A percentile compares a stretch with the other conserved stretches of the same genome.
phyloP scores from a whole-genome alignment of 2,888 invertebrate genomes.

The Cephus spinipes region DNA sequence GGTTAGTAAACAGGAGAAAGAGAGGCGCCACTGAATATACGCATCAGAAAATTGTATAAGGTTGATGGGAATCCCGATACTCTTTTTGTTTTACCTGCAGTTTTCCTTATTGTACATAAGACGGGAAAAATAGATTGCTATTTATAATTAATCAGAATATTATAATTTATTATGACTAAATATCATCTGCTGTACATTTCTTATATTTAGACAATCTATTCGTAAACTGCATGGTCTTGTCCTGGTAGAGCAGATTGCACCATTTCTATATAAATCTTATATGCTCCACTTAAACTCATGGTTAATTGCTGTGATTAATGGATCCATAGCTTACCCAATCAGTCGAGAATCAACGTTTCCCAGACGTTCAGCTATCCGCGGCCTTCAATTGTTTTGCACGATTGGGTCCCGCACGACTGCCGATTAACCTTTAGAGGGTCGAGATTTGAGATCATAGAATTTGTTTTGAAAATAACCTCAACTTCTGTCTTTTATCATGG shows the following conservation, averaged over 20 bases:
- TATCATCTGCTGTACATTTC: neutral
- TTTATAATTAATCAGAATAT: neutral
- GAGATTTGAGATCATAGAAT: no score
- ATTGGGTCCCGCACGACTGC: no score
- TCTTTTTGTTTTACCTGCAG: neutral
- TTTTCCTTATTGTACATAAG: neutral
- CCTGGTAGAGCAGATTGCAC: neutral
- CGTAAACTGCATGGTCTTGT: neutral
- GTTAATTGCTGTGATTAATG: neutral
- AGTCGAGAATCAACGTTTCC: no score
- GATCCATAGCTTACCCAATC: neutral
- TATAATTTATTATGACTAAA: neutral
- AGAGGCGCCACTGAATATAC: neutral
- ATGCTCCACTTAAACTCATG: neutral
- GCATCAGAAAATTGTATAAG: neutral
- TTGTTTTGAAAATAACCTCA: no score
- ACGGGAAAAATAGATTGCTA: neutral
- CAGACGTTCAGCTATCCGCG: no score
- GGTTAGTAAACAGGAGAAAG: neutral
- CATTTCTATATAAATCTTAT: neutral
- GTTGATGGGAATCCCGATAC: neutral
- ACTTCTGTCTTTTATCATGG: no score
- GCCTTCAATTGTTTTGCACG: no score
- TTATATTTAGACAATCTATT: neutral
- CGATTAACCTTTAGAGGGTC: no score